Base-by-base conservation (phyloP, 2,113 vertebrate species). In the Andinoacara biseriatus region DNA sequence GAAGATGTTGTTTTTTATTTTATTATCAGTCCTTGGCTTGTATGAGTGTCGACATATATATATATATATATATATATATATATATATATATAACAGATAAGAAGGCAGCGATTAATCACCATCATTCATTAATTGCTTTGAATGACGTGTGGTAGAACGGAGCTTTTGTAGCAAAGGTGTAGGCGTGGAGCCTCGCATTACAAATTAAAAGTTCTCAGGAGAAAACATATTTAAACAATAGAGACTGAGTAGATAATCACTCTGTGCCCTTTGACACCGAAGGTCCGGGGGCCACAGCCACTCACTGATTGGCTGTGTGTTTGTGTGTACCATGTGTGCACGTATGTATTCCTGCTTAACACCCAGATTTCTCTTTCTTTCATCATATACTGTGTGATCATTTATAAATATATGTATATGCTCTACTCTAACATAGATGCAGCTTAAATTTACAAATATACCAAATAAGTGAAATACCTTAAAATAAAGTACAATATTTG, bases 341-440 rank as follows among this genome's bases (percentile, higher is more conserved):
- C 43, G 9, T 76, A 56, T 74, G 35, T 57, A 1, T 54, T 7
- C 49, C 49, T 62, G 10, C 17, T n/a, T 10, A 60, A 63, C 58
- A 52, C 18, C 5, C 7, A 5, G 17, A 56, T 88, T 82, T 80
- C 69, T 78, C 31, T 20, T 15, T 78, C 22, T 84, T 87, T 86
- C n/a, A 18, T 86, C 81, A 67, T 46, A 9, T 40, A 75, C 13
- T 35, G 49, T n/a, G 10, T 31, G 17, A 61, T 78, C 56, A 74
- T 29, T 17, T 33, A 57, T 80, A 80, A 26, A 85, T 52, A 76
- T 31, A 9, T 40, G 1, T n/a, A 38, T 65, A 72, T n/a, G 26
- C 11, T 6, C 54, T 18, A 5, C 46, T 54, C 10, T 72, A 72
- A 72, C 18, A 2, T 52, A 72, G 10, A 31, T 31, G 13, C 65